Percentiles rank a stretch among this genome's conserved stretches.
Evolutionary conservation across 2,113 vertebrate species (phyloP).

Genomic region (Tautogolabrus adspersus): DNA sequence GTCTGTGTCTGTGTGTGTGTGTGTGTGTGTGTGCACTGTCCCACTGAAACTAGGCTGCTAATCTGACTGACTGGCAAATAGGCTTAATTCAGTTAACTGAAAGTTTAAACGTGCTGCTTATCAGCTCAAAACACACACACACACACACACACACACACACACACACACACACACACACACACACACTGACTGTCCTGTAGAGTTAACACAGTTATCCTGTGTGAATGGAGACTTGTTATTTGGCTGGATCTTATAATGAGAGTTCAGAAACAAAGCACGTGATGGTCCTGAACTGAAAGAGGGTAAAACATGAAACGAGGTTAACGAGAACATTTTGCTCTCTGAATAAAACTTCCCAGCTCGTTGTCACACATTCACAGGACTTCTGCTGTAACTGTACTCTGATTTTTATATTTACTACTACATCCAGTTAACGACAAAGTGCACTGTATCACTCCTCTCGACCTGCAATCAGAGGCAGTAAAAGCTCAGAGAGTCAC

Average conservation of each 20-base stretch:
- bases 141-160: neutral
- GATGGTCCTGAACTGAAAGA: neutral
- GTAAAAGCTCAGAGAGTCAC: neutral
- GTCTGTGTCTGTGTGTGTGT: no score
- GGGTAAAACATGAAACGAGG: no score
- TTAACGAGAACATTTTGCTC: no score
- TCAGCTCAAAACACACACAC: neutral
- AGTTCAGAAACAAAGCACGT: neutral
- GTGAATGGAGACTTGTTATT: neutral
- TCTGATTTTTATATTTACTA: no score
- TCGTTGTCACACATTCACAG: no score
- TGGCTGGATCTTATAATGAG: neutral
- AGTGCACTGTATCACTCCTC: neutral
- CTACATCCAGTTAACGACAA: no score
- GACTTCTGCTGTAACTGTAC: no score
- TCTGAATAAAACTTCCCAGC: no score
- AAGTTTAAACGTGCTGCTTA: neutral
- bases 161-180: neutral
- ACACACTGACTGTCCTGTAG: neutral
- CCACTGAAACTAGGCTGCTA: neutral
- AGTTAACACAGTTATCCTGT: neutral
- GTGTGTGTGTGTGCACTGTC: no score
- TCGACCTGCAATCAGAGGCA: neutral
- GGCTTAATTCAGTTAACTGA: constrained; percentile 1
- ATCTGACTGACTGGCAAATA: neutral